phyloP scores from a whole-genome alignment of 2,113 vertebrate genomes.

The Tonatia bakeri region DNA sequence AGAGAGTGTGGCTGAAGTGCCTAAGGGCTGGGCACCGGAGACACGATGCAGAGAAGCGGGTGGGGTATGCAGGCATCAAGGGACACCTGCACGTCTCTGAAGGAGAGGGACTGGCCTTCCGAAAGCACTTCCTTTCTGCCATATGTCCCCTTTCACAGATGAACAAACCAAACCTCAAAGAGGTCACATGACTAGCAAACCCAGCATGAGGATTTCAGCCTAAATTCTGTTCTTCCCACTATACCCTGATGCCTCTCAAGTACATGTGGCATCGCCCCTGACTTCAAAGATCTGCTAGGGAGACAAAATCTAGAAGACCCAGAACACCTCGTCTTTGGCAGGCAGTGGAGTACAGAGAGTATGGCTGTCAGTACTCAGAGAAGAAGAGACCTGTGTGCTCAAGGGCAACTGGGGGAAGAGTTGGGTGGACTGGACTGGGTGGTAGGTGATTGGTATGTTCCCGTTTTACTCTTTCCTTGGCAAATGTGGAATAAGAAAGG shows the following conservation, averaged over 20 bases:
- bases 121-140: background rate
- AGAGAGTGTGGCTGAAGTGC: background rate
- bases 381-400: background rate
- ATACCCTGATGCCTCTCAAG: background rate
- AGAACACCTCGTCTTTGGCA: background rate
- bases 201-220: background rate
- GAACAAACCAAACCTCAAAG: background rate
- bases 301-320: background rate
- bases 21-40: background rate
- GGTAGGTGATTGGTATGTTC: background rate
- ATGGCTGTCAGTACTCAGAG: background rate
- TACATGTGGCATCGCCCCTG: too few relatives aligned
- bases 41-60: background rate
- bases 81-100: background rate
- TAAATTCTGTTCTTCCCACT: background rate
- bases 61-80: background rate
- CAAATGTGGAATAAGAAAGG: background rate
- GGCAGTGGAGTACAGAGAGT: background rate
- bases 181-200: background rate
- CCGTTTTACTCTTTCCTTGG: background rate
- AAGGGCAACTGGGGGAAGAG: background rate
- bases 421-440: accelerated
- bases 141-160: background rate
- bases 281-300: background rate
- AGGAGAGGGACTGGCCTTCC: background rate